Conservation (phyloP, 2,888 invertebrate genomes). For the Acanthococcus lagerstroemiae region DNA sequence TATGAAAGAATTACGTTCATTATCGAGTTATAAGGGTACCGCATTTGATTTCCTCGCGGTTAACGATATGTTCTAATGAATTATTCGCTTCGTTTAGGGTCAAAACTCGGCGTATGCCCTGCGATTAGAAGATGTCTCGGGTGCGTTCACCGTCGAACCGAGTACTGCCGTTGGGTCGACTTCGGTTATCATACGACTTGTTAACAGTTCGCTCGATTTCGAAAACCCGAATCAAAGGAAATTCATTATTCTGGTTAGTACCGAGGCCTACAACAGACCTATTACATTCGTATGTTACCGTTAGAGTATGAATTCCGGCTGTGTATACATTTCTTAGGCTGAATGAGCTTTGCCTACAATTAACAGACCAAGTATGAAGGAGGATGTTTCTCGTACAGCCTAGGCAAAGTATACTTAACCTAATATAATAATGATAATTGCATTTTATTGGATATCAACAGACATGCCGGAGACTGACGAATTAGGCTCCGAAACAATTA, state of each 20-base stretch:
- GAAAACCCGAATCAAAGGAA: conserved; percentile 87
- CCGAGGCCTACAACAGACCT: too few species aligned
- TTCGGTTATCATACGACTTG: conserved; percentile 68
- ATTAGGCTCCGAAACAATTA: too few species aligned
- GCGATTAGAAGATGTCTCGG: conserved; percentile 66
- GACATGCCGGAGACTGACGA: too few species aligned
- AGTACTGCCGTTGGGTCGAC: conserved; percentile 67
- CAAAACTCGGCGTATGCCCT: conserved; percentile 72
- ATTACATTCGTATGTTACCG: too few species aligned
- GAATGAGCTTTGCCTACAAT: too few species aligned
- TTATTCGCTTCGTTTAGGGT: conserved; percentile 51
- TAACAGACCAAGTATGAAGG: too few species aligned
- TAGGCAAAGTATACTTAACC: too few species aligned
- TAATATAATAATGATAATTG: too few species aligned
- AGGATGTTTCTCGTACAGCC: too few species aligned
- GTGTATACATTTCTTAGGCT: too few species aligned
- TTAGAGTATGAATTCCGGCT: too few species aligned
- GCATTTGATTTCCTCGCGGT: background rate
- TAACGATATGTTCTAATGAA: background rate
- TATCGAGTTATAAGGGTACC: background rate
- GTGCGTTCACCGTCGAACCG: conserved; percentile 75
- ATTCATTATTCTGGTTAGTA: conserved; percentile 66
- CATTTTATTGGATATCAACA: too few species aligned
- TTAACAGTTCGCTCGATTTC: conserved; percentile 70
- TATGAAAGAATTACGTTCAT: background rate